Conservation (phyloP, 2,113 vertebrate genomes). For the Vombatus ursinus region DNA sequence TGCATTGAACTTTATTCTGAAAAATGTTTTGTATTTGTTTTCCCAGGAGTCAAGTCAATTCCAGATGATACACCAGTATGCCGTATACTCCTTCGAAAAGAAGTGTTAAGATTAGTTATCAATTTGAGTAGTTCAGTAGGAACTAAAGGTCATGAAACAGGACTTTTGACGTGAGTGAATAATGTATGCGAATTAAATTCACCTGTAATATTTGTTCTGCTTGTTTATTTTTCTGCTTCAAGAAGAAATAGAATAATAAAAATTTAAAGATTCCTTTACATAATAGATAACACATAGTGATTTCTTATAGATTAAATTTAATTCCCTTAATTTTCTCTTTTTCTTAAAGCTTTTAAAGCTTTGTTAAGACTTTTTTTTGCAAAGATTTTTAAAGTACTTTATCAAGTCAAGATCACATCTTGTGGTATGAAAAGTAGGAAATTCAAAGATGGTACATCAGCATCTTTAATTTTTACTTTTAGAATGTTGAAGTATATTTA, state of each 20-base stretch:
- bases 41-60: constrained; percentile 92
- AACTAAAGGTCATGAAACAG: constrained; percentile 98
- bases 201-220: not conserved
- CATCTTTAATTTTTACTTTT: not conserved
- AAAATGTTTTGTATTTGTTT: constrained; percentile 55
- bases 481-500: not conserved
- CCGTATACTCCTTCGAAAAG: constrained; percentile 95
- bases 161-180: constrained; percentile 94
- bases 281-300: not conserved
- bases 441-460: not conserved
- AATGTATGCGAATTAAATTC: not conserved
- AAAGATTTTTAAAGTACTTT: not conserved
- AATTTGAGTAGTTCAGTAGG: constrained; percentile 99
- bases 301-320: not conserved
- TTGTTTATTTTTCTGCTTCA: constrained; percentile 21
- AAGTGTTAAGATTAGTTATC: constrained; percentile 96
- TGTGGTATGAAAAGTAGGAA: not conserved
- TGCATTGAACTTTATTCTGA: constrained; percentile 29
- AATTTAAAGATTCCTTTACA: not conserved
- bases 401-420: not conserved
- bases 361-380: not conserved
- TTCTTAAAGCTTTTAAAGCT: not conserved
- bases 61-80: constrained; percentile 96
- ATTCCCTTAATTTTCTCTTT: not conserved
- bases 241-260: not conserved